Evolutionary conservation across 1,140 invertebrate species (phyloP), one percentile per base, ranked within the genome.

Genomic region (Notospermus geniculatus): DNA sequence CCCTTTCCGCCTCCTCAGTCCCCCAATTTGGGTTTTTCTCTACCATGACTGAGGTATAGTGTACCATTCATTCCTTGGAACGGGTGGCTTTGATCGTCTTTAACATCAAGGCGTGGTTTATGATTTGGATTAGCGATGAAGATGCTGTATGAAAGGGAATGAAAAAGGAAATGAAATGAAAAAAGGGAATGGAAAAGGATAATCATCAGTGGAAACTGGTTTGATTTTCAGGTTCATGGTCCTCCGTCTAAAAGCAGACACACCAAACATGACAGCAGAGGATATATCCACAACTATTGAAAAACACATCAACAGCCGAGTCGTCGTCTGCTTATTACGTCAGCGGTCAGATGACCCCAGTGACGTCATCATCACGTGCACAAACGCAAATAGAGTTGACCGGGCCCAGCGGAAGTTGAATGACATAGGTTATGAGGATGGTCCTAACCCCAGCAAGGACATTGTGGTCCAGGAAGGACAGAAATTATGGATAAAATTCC

Each of bases 391-490:
- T 28, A 36, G 54, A 41, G 41, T 63, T 22, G 68, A 71, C 0
- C 62, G 61, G 54, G 52, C 45, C 19, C 28, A 73, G 1, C 57
- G 64, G 9, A 56, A 61, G 15, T 54, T 75, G 22, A 66, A 41
- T 15, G 71, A 73, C 43, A 61, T 67, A 22, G 74, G 71, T 39
- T 74, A 66, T 54, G 64, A 67, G 2, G 62, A 70, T 9, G 71
- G 74, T 5, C 72, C 71, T 9, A 13, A 50, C 23, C 65, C 68
- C 7, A 69, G 65, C 52, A 64, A 62, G 29, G 68, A 70, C n/a
- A 57, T 74, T 22, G 46, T 63, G 25, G 59, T 76, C 0, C 65
- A 58, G 43, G 74, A 76, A 67, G 74, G 74, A 41, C 72, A 76
- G 60, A 55, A 63, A 7, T n/a, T 76, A 28, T 57, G 68, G 9